phyloP scores from a whole-genome alignment of 2,113 vertebrate species.

The Bufo gargarizans region DNA sequence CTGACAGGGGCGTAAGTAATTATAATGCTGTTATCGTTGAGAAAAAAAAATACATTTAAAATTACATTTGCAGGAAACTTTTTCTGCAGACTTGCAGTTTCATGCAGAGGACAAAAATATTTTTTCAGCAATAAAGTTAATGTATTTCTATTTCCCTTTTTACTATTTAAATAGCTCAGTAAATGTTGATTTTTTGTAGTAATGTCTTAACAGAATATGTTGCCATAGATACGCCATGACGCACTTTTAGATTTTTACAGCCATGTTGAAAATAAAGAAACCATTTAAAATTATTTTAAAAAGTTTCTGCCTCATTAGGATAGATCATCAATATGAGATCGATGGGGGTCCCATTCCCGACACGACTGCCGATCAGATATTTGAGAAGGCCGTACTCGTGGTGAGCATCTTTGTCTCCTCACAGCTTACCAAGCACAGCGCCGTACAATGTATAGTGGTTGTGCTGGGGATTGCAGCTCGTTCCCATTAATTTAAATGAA shows the following conservation, averaged over 20 bases:
- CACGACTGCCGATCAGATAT: no score
- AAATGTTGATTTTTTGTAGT: conserved; percentile 13
- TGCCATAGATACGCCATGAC: conserved; percentile 21
- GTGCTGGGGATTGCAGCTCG: no score
- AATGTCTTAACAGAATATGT: conserved; percentile 6
- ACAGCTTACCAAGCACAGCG: no score
- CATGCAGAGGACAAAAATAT: conserved; percentile 13
- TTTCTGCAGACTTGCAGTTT: conserved; percentile 57
- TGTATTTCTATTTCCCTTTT: conserved; percentile 34
- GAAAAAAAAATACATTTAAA: conserved; percentile 51
- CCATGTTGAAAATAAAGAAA: not conserved
- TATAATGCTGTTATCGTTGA: conserved; percentile 47
- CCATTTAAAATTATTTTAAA: not conserved
- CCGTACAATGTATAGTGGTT: no score
- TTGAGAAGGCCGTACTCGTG: no score
- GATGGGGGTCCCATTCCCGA: no score
- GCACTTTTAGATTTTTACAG: not conserved
- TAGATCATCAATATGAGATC: no score
- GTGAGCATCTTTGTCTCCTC: no score
- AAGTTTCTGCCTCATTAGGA: no score
- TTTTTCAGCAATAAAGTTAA: conserved; percentile 47
- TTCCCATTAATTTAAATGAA: no score
- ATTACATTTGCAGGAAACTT: conserved; percentile 53
- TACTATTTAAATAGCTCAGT: conserved; percentile 45
- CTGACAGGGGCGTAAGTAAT: conserved; percentile 55